Base-by-base conservation (phyloP, 2,888 invertebrate genomes). In the Pristionchus arcanus region DNA sequence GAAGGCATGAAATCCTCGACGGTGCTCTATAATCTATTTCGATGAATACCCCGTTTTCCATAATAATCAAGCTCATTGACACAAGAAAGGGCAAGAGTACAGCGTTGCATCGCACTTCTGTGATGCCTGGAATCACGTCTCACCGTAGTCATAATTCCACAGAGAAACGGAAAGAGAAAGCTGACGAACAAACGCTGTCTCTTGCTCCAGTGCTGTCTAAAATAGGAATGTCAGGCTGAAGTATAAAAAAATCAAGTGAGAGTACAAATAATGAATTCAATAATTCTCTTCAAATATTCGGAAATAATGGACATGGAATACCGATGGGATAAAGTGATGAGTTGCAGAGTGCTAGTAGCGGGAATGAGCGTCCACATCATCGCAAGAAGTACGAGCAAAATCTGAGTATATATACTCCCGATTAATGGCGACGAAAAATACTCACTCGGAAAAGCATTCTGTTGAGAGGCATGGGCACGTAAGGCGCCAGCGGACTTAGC, bases 331-430 rank as follows among this genome's bases (percentile, higher is more conserved):
- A 74, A 25, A 5, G 74, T 42, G 21, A 74, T 34, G 21, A 74
- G 74, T 37, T 81, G 81, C 0, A 81, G 81, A 0, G 81, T 28
- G 13, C 49, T 53, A 9, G 81, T 81, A 4, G 81, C 81, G 19
- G 81, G 81, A 53, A 81, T 81, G 3, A 81, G 49, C 49, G 81
- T 81, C 81, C 81, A 81, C 49, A 81, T 81, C 81, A 81, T 49
- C 28, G 49, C 19, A 2, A 42, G 15, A 0, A 49, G 49, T 13
- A 53, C 49, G 0, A 81, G n/a, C 53, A 42, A 42, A 49, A 81
- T 28, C 81, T 81, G 49, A 42, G 9, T n/a, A 25, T n/a, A 66
- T n/a, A n/a, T n/a, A 21, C 1, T 28, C n/a, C 21, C n/a, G 21
- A 66, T 2, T 11, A n/a, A 66, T 63, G 19, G 7, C 63, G 21